Conservation (phyloP, 2,888 invertebrate species). For the Allacma fusca region DNA sequence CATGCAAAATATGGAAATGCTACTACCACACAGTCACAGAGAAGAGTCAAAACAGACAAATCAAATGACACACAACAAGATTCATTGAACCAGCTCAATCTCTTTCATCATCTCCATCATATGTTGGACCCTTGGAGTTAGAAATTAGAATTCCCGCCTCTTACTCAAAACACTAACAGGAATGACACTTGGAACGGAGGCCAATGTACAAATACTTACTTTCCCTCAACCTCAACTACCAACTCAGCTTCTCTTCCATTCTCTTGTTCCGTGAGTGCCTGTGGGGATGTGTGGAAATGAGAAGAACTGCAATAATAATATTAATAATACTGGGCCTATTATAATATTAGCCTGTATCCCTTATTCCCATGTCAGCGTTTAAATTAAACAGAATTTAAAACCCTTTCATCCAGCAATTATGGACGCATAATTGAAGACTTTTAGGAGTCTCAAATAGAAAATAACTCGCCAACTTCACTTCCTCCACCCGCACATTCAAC, state of each 20-base stretch:
- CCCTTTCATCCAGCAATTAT: neutral
- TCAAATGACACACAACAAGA: slow-evolving; percentile 21
- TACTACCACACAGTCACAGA: too few species aligned
- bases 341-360: neutral
- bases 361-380: neutral
- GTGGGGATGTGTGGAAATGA: neutral
- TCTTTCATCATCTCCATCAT: neutral
- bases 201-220: slow-evolving; percentile 27
- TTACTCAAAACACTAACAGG: neutral
- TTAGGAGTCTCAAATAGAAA: neutral
- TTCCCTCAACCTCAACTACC: neutral
- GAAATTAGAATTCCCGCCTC: neutral
- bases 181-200: neutral
- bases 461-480: slow-evolving; percentile 18
- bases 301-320: neutral
- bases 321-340: too few species aligned
- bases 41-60: too few species aligned
- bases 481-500: neutral
- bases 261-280: too few species aligned
- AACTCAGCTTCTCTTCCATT: too few species aligned
- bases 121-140: neutral
- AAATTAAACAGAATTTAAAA: slow-evolving; percentile 1
- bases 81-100: slow-evolving; percentile 25
- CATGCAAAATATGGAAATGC: neutral
- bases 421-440: neutral